Evolutionary conservation across 1,140 invertebrate genomes (phyloP), one percentile per base, ranked within the genome.

Genomic region (Thrips palmi): DNA sequence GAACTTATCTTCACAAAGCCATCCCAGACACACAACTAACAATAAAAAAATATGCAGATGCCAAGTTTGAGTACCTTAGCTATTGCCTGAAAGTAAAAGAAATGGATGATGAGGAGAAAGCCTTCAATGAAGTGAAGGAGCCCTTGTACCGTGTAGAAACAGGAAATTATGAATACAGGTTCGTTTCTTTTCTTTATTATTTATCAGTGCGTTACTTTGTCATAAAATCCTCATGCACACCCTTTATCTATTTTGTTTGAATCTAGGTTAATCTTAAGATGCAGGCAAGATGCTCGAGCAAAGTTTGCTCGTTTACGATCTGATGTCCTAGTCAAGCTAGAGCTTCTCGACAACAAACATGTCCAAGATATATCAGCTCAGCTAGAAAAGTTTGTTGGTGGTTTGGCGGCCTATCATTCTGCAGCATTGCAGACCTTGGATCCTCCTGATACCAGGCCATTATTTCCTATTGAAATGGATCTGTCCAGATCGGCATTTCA

Each of bases 31-130:
- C 93, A 0, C 81, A 89, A 53, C 59, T 97, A 21, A 98, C 94
- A 0, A 92, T 98, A 22, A 82, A 86, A 49, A 96, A 96, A 53
- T 98, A 97, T 59, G 85, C 86, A 0, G 91, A 97, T 63, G 80
- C 83, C 1, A 98, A 98, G 62, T 98, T 97, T 62, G 92, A 97
- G 55, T 97, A 97, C 60, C 60, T 98, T 14, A 96, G 92, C 0
- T 98, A 97, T 57, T 98, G 93, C 56, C 60, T 98, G 27, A 98
- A 97, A 66, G 82, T 87, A 0, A 88, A 87, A 55, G 94, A 98
- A 65, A 85, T 97, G 80, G 93, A 98, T 52, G 94, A 98, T 57
- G 93, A 98, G 56, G 93, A 97, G 53, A 87, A 91, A 46, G 81
- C 78, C 39, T 97, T 89, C 56, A 78, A 79, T 22, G 75, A 85